Evolutionary conservation across 2,888 invertebrate genomes (phyloP).

Genomic region (Chouioia cunea): DNA sequence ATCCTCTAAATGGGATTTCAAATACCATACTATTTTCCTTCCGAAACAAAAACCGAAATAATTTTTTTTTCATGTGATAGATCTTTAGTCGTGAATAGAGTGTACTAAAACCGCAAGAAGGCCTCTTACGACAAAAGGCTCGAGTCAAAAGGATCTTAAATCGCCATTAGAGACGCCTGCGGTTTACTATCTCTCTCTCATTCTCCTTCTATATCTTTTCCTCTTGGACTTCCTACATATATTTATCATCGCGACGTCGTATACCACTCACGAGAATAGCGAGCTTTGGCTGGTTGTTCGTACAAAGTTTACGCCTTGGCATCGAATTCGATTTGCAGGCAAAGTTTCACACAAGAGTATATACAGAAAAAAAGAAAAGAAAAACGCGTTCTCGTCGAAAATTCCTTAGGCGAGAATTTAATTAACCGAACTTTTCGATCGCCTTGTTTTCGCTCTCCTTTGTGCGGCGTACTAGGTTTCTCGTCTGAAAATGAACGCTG

Average conservation of each 20-base stretch:
- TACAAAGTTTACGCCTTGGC: slow-evolving; percentile 21
- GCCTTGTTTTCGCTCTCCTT: slow-evolving; percentile 23
- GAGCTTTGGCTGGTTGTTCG: slow-evolving; percentile 4
- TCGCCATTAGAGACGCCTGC: slow-evolving; percentile 35
- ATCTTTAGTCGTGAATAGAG: neutral
- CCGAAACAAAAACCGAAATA: no score
- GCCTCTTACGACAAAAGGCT: slow-evolving; percentile 9
- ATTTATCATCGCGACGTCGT: slow-evolving; percentile 23
- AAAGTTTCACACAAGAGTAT: no score
- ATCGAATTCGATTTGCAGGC: slow-evolving; percentile 40
- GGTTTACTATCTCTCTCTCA: neutral
- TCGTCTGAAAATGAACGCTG: slow-evolving; percentile 20
- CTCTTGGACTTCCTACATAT: neutral
- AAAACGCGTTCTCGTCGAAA: neutral
- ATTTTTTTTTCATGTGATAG: neutral
- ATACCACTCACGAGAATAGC: neutral
- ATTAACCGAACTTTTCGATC: slow-evolving; percentile 31
- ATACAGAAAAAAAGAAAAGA: neutral
- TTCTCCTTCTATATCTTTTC: slow-evolving; percentile 1
- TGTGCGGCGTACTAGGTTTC: slow-evolving; percentile 25
- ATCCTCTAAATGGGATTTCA: no score
- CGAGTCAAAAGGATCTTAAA: slow-evolving; percentile 31
- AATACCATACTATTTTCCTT: no score
- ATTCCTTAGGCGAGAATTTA: slow-evolving; percentile 21
- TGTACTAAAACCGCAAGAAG: neutral